These are phyloP conservation scores for Tachina fera DNA, from an alignment of 2,888 invertebrate genomes.

Conservation along the genomic window DNA sequence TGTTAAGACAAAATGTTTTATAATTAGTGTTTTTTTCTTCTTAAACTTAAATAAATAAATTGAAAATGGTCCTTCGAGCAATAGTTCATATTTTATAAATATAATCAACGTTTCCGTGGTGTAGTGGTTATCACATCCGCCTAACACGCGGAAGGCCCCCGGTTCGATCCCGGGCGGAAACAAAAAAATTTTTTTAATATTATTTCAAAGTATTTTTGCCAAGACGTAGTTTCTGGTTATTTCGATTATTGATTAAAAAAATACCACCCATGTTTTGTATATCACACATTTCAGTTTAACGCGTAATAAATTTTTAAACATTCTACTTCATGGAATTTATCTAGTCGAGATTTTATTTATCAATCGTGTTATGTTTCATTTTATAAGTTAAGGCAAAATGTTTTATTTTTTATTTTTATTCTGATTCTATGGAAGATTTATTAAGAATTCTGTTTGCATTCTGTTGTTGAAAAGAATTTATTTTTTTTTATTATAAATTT, in stretches of 20 bases:
- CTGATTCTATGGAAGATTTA: conserved; percentile 52
- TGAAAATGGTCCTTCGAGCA: neutral
- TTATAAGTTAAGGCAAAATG: neutral
- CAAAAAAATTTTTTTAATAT: conserved; percentile 74
- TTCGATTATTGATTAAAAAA: too few species aligned
- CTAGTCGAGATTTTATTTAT: conserved; percentile 13
- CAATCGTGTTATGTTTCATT: neutral
- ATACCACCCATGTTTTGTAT: too few species aligned
- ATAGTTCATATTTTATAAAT: neutral
- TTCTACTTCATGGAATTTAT: neutral
- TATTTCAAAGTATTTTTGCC: too few species aligned
- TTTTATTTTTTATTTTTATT: neutral
- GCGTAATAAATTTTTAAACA: neutral
- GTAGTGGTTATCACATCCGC: conserved; percentile 84
- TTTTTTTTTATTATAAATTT: conserved; percentile 43
- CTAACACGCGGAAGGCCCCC: conserved; percentile 84
- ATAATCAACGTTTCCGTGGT: conserved; percentile 80
- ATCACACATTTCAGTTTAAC: conserved; percentile 57
- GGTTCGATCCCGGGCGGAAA: conserved; percentile 83
- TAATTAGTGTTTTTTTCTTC: too few species aligned
- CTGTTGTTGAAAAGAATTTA: conserved; percentile 53
- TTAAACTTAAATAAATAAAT: too few species aligned
- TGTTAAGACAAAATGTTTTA: too few species aligned
- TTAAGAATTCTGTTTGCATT: conserved; percentile 69
- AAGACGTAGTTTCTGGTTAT: too few species aligned